These are phyloP conservation scores for Parnassius glacialis DNA, from an alignment of 2,888 invertebrate species.

Conservation along the genomic window DNA sequence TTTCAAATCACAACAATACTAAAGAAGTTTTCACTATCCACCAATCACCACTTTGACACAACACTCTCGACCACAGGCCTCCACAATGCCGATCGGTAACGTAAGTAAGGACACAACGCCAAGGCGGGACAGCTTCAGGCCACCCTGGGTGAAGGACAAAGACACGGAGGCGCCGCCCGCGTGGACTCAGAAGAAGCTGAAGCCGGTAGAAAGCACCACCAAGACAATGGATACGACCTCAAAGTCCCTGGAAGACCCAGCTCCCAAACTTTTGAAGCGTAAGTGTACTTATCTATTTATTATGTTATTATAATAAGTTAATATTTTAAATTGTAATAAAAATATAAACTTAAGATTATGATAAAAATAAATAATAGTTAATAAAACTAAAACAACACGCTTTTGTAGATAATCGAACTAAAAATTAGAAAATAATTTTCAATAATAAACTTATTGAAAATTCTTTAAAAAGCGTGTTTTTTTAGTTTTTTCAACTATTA, in stretches of 20 bases:
- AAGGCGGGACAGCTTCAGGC: constrained; percentile 85
- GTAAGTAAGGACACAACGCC: constrained; percentile 75
- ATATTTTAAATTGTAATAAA: too few relatives aligned
- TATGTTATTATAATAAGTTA: too few relatives aligned
- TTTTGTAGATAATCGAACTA: too few relatives aligned
- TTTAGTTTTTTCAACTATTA: too few relatives aligned
- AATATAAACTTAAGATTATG: too few relatives aligned
- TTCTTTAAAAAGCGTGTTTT: too few relatives aligned
- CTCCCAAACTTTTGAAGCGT: constrained; percentile 62
- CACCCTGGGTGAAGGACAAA: constrained; percentile 88
- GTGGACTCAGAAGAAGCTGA: constrained; percentile 82
- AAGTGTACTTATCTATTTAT: constrained; percentile 35
- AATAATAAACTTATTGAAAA: too few relatives aligned
- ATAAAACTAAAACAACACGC: too few relatives aligned
- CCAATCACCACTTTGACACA: constrained; percentile 8
- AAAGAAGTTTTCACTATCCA: not conserved
- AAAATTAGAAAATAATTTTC: too few relatives aligned
- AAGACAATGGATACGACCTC: constrained; percentile 43
- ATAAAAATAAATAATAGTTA: too few relatives aligned
- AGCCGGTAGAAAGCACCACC: constrained; percentile 57
- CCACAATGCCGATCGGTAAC: constrained; percentile 72
- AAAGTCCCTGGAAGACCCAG: constrained; percentile 33
- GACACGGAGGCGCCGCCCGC: constrained; percentile 82
- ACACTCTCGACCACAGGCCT: constrained; percentile 40
- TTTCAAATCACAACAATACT: too few relatives aligned